A percentile compares a stretch with the other conserved stretches of the same genome.
Evolutionary conservation across 1,140 invertebrate genomes (phyloP).

Genomic region (Rhizoglyphus robini): DNA sequence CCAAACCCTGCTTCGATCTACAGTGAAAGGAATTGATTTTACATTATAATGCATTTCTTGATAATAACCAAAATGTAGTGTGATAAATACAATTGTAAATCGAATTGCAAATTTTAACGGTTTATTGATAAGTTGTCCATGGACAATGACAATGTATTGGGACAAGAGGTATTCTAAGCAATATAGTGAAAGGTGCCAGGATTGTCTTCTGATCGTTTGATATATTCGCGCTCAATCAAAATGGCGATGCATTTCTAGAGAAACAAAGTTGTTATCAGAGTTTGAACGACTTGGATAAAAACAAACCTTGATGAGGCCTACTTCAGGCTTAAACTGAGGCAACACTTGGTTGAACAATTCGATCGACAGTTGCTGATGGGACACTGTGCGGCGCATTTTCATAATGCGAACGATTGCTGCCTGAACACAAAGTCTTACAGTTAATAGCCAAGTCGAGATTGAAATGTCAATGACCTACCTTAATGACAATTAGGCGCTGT

Average conservation of each 20-base stretch:
- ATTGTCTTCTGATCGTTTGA: slow-evolving; percentile 73
- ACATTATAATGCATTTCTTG: no score
- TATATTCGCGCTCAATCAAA: slow-evolving; percentile 96
- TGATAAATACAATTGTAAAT: no score
- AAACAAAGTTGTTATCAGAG: slow-evolving; percentile 16
- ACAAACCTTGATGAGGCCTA: slow-evolving; percentile 71
- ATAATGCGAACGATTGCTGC: slow-evolving; percentile 98
- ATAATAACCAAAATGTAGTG: no score
- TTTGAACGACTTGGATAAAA: neutral
- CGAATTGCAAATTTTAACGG: no score
- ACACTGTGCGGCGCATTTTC: slow-evolving; percentile 93
- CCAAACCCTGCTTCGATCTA: no score
- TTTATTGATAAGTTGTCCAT: no score
- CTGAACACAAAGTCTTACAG: slow-evolving; percentile 35
- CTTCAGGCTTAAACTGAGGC: slow-evolving; percentile 88
- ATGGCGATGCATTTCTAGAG: slow-evolving; percentile 94
- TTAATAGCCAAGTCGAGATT: neutral
- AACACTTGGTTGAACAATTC: slow-evolving; percentile 92
- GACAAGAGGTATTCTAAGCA: no score
- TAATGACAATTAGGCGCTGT: slow-evolving; percentile 89
- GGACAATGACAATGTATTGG: no score
- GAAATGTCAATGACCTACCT: slow-evolving; percentile 24
- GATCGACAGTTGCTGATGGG: slow-evolving; percentile 87
- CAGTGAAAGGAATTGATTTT: no score
- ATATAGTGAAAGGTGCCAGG: neutral